These are phyloP conservation scores for Lynx canadensis DNA, from an alignment of 2,113 vertebrate genomes.

Conservation along the genomic window DNA sequence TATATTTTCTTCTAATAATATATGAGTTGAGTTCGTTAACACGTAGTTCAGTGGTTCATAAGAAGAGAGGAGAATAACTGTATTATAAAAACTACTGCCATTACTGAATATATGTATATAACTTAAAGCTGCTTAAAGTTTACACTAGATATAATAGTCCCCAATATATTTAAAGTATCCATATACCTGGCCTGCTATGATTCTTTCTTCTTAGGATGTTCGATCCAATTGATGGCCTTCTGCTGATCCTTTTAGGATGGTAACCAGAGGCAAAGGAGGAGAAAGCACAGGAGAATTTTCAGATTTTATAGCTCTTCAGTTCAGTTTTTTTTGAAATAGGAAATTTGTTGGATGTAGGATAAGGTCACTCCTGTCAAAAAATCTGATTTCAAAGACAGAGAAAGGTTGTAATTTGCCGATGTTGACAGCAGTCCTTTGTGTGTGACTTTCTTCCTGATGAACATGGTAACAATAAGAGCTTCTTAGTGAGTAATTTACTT, in stretches of 20 bases:
- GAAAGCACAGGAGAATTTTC: not conserved
- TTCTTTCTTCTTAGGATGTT: not conserved
- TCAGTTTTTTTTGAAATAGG: conserved; percentile 38
- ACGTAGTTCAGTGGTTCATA: not conserved
- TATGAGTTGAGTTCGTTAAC: not conserved
- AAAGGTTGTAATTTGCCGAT: conserved; percentile 45
- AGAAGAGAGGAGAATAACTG: not conserved
- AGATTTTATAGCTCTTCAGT: conserved; percentile 55
- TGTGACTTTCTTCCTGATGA: conserved; percentile 47
- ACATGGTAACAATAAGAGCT: not conserved
- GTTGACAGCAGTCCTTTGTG: conserved; percentile 60
- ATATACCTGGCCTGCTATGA: conserved; percentile 35
- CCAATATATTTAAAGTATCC: not conserved
- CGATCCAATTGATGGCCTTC: not conserved
- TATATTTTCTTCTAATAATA: not conserved
- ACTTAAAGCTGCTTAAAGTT: not conserved
- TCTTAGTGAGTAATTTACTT: conserved; percentile 40
- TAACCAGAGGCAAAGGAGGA: conserved; percentile 30
- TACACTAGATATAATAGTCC: not conserved
- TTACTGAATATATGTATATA: not conserved
- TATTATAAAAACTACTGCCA: not conserved
- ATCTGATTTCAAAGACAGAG: conserved; percentile 66
- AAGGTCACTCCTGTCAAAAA: conserved; percentile 53
- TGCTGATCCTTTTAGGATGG: not conserved
- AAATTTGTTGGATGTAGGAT: conserved; percentile 34